Evolutionary conservation across 2,113 vertebrate species (phyloP).

Genomic region (Sylvilagus bachmani): DNA sequence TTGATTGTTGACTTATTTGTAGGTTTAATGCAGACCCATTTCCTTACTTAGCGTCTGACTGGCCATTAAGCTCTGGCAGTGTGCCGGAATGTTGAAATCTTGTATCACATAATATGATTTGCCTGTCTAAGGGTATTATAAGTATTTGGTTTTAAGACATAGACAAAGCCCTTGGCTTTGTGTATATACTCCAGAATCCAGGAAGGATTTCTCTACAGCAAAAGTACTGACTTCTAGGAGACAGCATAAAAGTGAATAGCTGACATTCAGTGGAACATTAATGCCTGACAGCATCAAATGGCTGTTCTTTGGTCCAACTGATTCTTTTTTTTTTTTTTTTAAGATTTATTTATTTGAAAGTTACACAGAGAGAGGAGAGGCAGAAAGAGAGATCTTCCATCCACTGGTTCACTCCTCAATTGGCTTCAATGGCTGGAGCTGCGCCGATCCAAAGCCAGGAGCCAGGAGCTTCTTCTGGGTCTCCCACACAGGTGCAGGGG

Average conservation of each 20-base stretch:
- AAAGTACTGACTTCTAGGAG: conserved; percentile 41
- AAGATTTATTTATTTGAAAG: too few relatives aligned
- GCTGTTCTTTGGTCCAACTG: background rate
- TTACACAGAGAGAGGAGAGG: too few relatives aligned
- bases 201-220: conserved; percentile 56
- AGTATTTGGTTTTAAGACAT: conserved; percentile 84
- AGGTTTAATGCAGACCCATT: conserved; percentile 89
- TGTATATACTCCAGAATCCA: conserved; percentile 73
- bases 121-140: conserved; percentile 83
- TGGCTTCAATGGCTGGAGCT: too few relatives aligned
- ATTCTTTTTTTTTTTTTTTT: too few relatives aligned
- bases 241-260: background rate
- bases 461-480: too few relatives aligned
- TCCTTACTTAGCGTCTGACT: conserved; percentile 88
- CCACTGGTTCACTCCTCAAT: too few relatives aligned
- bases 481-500: too few relatives aligned
- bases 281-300: background rate
- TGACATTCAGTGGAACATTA: conserved; percentile 9
- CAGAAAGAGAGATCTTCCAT: too few relatives aligned
- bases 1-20: conserved; percentile 91
- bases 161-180: conserved; percentile 74
- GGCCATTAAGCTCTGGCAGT: conserved; percentile 87
- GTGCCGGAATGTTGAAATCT: conserved; percentile 85
- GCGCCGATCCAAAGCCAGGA: too few relatives aligned
- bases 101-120: conserved; percentile 85